Evolutionary conservation across 1,140 invertebrate species (phyloP).

Genomic region (Drosophila suzukii): DNA sequence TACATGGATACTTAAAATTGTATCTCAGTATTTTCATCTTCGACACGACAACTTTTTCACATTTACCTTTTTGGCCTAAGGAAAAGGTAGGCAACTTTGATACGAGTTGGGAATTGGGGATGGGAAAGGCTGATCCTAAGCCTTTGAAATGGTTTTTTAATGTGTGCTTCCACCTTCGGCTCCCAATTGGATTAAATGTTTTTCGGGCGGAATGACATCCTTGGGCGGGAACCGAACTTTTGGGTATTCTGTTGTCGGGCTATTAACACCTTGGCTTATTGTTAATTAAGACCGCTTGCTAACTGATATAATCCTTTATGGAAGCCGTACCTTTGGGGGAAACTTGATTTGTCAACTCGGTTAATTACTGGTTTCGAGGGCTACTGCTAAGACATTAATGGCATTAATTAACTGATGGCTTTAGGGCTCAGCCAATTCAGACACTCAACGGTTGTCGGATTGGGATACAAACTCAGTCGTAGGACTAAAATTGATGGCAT

Average conservation of each 20-base stretch:
- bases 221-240: slow-evolving; percentile 18
- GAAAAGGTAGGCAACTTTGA: slow-evolving; percentile 62
- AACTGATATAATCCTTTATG: slow-evolving; percentile 52
- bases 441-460: slow-evolving; percentile 18
- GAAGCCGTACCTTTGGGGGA: slow-evolving; percentile 6
- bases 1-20: slow-evolving; percentile 66
- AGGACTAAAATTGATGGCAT: slow-evolving; percentile 31
- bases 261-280: slow-evolving; percentile 72
- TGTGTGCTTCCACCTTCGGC: slow-evolving; percentile 32
- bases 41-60: slow-evolving; percentile 26
- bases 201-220: slow-evolving; percentile 21
- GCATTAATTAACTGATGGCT: slow-evolving; percentile 73
- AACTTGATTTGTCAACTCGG: slow-evolving; percentile 70
- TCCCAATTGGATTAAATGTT: slow-evolving; percentile 70
- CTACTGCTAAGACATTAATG: slow-evolving; percentile 60
- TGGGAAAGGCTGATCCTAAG: slow-evolving; percentile 17
- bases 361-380: slow-evolving; percentile 67
- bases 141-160: slow-evolving; percentile 60
- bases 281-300: slow-evolving; percentile 69
- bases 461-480: not conserved
- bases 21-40: slow-evolving; percentile 54
- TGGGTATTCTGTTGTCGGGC: slow-evolving; percentile 42
- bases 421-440: slow-evolving; percentile 48
- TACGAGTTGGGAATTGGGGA: not conserved
- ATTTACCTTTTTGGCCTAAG: slow-evolving; percentile 56